Evolutionary conservation across 2,113 vertebrate genomes (phyloP).

Genomic region (Prionailurus viverrinus): DNA sequence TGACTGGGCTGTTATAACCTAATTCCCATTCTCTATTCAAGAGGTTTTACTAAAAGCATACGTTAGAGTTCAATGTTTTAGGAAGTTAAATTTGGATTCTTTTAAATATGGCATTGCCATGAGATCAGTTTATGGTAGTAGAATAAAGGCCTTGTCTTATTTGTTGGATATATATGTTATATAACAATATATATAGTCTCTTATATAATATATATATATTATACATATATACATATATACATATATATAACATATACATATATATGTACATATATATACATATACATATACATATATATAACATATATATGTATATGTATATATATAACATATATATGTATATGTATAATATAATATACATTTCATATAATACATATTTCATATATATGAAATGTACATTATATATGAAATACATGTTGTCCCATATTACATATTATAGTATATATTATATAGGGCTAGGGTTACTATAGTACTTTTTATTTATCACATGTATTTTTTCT

Average conservation of each 20-base stretch:
- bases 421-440: not conserved
- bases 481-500: not conserved
- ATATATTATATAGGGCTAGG: not conserved
- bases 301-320: too few species aligned
- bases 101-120: constrained; percentile 27
- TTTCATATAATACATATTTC: not conserved
- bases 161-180: not conserved
- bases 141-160: not conserved
- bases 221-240: not conserved
- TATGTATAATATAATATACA: not conserved
- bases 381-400: not conserved
- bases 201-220: not conserved
- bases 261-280: not conserved
- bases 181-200: too few species aligned
- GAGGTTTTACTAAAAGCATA: constrained; percentile 20
- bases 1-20: not conserved
- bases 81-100: constrained; percentile 41
- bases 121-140: constrained; percentile 19
- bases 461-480: not conserved
- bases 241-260: not conserved
- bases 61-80: constrained; percentile 31
- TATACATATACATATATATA: too few species aligned
- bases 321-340: too few species aligned
- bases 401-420: not conserved
- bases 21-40: constrained; percentile 13